Evolutionary conservation across 2,888 invertebrate species (phyloP), one percentile per base, ranked within the genome.

Genomic region (Epinotia nisella): DNA sequence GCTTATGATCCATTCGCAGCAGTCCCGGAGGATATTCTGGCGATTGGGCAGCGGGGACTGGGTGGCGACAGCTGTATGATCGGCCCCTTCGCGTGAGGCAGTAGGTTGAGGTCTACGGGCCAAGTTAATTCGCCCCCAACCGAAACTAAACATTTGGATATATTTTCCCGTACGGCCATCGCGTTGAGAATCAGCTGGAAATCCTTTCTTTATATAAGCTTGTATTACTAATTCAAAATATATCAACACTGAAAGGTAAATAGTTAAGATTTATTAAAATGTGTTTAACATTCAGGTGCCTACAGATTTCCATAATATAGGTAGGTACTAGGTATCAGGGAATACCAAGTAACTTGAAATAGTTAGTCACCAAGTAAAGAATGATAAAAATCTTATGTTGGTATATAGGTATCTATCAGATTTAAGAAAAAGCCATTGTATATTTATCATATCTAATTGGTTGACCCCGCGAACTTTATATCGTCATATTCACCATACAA

Each of bases 201-300:
- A 24, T 61, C 24, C 61, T 15, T 53, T 53, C 19, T 65, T 35
- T 53, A 51, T 19, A 19, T 53, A 65, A 0, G 19, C n/a, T 15
- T 13, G 51, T 65, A 88, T 82, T 76, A 90, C 87, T 79, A 85
- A 80, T 83, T 90, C 72, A 84, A 87, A 90, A 84, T 90, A 90
- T 77, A 71, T 60, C 89, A 66, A 60, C 29, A 71, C 71, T 71
- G 66, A 55, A 71, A 71, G 53, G 15, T 0, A 71, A 65, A 59
- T 29, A 7, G 7, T 65, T 24, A 11, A 51, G 1, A 17, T 51
- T 64, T 51, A 59, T 45, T 45, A 2, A 45, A 45, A 45, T 13
- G 15, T 13, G 11, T 15, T 45, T 45, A 45, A 45, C 13, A 45
- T 3, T 45, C 2, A 2, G 11, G 9, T 11, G 11, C 9, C n/a